Conservation (phyloP, 2,113 vertebrate genomes). For the Piprites chloris region DNA sequence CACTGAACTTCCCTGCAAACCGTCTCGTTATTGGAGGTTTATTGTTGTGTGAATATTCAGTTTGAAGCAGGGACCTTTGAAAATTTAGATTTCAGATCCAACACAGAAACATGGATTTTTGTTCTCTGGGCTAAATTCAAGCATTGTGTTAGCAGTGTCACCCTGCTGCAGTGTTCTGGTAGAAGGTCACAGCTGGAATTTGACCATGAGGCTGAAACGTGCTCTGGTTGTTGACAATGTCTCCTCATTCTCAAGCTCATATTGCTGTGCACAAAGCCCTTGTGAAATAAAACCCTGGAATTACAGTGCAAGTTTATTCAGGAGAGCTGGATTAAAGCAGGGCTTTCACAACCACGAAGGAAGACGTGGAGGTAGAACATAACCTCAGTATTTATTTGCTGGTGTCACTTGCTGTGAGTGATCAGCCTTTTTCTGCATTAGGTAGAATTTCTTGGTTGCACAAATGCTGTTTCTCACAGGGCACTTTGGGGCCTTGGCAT, state of each 20-base stretch:
- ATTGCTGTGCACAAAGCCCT: neutral
- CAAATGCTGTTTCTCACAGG: neutral
- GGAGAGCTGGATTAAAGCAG: neutral
- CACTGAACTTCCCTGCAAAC: neutral
- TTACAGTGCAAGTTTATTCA: neutral
- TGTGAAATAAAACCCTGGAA: neutral
- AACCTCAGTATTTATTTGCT: neutral
- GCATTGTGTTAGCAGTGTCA: neutral
- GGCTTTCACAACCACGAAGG: neutral
- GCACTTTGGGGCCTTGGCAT: neutral
- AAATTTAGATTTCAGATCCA: neutral
- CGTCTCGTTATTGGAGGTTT: neutral
- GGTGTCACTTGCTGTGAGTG: neutral
- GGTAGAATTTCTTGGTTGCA: neutral
- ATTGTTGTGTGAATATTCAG: neutral
- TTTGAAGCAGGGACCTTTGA: neutral
- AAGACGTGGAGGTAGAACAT: neutral
- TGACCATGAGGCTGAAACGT: neutral
- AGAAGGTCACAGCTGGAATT: neutral
- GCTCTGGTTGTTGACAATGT: neutral
- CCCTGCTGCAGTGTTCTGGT: neutral
- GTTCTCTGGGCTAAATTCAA: neutral
- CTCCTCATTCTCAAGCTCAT: neutral
- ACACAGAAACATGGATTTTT: neutral
- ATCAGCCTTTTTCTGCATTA: too few relatives aligned